Percentiles rank a stretch among this genome's conserved stretches.
Evolutionary conservation across 1,140 invertebrate species (phyloP).

Genomic region (Drosophila kanapiae): DNA sequence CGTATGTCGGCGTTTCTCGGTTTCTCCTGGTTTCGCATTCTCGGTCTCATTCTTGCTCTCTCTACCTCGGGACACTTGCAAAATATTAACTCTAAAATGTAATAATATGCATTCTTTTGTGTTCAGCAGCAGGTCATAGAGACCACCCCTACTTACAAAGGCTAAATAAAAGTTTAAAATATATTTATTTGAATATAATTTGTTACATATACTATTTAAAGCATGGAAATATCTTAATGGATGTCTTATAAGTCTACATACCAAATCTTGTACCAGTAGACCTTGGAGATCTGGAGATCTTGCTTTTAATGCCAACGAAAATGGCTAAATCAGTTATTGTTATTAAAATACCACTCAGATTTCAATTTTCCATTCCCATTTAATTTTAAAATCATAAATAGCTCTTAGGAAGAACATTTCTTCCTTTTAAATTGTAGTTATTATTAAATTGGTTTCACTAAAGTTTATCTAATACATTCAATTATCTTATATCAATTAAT

Average conservation of each 20-base stretch:
- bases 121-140: neutral
- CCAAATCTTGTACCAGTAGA: neutral
- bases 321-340: neutral
- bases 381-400: neutral
- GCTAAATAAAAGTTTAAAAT: neutral
- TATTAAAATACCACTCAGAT: too few species aligned
- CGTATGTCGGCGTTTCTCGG: constrained; percentile 75
- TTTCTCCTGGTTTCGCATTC: constrained; percentile 50
- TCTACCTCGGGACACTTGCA: constrained; percentile 8
- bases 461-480: too few species aligned
- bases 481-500: too few species aligned
- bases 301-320: fast-evolving
- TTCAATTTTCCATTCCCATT: neutral
- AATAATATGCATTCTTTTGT: neutral
- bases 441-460: neutral
- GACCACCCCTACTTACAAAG: neutral
- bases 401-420: too few species aligned
- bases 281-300: neutral
- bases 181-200: too few species aligned
- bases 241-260: neutral
- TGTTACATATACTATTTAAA: too few species aligned
- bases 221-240: neutral
- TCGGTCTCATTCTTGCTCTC: constrained; percentile 17
- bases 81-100: neutral
- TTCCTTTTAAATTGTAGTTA: too few species aligned